These are phyloP conservation scores for Karalla daura DNA, from an alignment of 2,797 vertebrate genomes.

Conservation along the genomic window DNA sequence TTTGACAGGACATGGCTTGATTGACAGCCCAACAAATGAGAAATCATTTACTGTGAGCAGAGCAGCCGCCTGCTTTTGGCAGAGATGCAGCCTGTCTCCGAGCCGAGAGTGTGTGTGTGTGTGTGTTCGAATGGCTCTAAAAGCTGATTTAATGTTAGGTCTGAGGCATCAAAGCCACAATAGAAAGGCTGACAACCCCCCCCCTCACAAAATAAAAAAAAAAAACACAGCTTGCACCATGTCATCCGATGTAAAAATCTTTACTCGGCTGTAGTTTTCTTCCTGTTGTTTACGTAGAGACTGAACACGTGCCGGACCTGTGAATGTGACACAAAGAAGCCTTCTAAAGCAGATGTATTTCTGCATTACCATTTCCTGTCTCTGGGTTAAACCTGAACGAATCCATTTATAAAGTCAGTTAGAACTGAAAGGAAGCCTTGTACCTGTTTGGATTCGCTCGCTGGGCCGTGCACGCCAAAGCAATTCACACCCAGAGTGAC, in stretches of 20 bases:
- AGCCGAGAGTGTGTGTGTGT: conserved; percentile 25
- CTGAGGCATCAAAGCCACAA: conserved; percentile 38
- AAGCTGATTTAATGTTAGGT: conserved; percentile 42
- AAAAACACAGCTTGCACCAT: conserved; percentile 15
- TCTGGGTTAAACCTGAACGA: background rate
- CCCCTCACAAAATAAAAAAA: no score
- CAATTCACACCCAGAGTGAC: background rate
- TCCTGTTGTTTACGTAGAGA: background rate
- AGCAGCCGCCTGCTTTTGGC: conserved; percentile 62
- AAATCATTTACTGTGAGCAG: conserved; percentile 79
- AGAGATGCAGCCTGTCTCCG: conserved; percentile 49
- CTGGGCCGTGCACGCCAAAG: background rate
- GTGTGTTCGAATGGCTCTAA: conserved; percentile 15
- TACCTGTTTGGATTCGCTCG: conserved; percentile 1
- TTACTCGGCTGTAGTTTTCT: background rate
- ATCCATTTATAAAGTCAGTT: conserved; percentile 1
- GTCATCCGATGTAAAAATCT: conserved; percentile 11
- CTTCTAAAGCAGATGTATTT: conserved; percentile 1
- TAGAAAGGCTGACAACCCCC: conserved; percentile 22
- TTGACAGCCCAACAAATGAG: conserved; percentile 81
- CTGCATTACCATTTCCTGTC: background rate
- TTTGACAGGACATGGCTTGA: conserved; percentile 69
- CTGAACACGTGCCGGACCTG: background rate
- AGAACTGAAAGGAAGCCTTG: background rate
- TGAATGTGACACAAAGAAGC: conserved; percentile 1